Base-by-base conservation (phyloP, 2,888 invertebrate genomes). In the Synanthedon vespiformis region DNA sequence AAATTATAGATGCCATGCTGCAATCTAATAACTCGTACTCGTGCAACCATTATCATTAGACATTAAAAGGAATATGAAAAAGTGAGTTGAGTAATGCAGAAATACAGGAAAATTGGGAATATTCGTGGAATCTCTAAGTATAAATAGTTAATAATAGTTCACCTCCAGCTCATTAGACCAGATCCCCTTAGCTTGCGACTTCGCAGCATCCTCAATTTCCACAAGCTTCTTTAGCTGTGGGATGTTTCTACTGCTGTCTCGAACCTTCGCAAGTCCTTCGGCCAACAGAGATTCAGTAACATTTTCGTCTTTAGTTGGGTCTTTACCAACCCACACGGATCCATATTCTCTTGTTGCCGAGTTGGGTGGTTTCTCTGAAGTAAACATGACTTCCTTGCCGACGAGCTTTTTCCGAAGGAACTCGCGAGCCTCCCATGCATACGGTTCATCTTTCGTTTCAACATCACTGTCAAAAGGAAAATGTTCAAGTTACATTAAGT, bases 361-460 rank as follows among this genome's bases (percentile, higher is more conserved):
- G 67, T 94, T 94, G 54, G 94, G 92, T 40, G 94, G 93, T 70
- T 94, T 95, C 70, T 98, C 97, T 52, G 90, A 89, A 41, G 92
- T 92, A 72, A 97, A 98, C 13, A 90, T 90, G 0, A 99, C 95
- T 65, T 95, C 94, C 74, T 95, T 94, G 2, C 97, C 97, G 65
- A 99, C 92, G 40, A 99, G 82, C 77, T 95, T 96, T 72, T 96
- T 95, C 41, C 99, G 90, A 51, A 99, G 88, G 72, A 93, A 98
- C 83, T 99, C 99, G 53, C 99, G 91, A 1, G 98, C 95, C 73
- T 99, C 98, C 98, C 98, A 99, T 0, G 98, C 98, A 88, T 90
- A 99, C 1, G 98, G 95, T 82, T 99, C 95, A 74, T 96, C 96
- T 74, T 92, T 93, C 11, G 91, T 90, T 67, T 93, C 93, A 49